A percentile compares a stretch with the other conserved stretches of the same genome.
phyloP scores from a whole-genome alignment of 2,113 vertebrate species.

The Oreocharis arfaki region DNA sequence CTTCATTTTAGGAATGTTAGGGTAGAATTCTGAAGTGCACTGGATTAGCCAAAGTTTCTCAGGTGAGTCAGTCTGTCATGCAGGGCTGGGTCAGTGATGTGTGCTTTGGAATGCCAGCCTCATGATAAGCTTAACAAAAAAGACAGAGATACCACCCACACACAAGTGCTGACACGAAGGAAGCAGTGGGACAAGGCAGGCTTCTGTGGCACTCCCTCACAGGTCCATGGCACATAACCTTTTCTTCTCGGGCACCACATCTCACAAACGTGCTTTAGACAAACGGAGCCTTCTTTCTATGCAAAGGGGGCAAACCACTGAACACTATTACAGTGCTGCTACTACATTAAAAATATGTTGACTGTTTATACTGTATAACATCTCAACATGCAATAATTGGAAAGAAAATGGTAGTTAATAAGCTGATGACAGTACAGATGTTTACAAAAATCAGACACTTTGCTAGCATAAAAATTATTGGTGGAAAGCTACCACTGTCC shows the following conservation, averaged over 20 bases:
- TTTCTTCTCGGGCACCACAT: not conserved
- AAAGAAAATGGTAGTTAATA: not conserved
- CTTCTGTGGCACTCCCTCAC: not conserved
- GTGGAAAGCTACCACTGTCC: not conserved
- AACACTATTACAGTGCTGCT: not conserved
- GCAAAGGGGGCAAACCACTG: not conserved
- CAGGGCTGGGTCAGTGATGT: not conserved
- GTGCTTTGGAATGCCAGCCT: not conserved
- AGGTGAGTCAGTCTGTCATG: not conserved
- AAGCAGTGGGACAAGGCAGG: not conserved
- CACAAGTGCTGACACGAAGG: not conserved
- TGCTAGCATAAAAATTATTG: not conserved
- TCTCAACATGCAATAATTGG: not conserved
- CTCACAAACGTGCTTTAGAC: not conserved
- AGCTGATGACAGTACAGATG: not conserved
- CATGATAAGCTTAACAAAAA: not conserved
- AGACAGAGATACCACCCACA: not conserved
- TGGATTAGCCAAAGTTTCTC: not conserved
- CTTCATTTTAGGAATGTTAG: not conserved
- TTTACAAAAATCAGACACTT: not conserved
- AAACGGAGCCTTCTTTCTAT: rapidly evolving
- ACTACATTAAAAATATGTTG: not conserved
- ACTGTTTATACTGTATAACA: not conserved
- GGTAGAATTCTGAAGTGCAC: not conserved
- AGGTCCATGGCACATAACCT: not conserved